phyloP scores from a whole-genome alignment of 2,888 invertebrate genomes.

The Gymnoscelis rufifasciata region DNA sequence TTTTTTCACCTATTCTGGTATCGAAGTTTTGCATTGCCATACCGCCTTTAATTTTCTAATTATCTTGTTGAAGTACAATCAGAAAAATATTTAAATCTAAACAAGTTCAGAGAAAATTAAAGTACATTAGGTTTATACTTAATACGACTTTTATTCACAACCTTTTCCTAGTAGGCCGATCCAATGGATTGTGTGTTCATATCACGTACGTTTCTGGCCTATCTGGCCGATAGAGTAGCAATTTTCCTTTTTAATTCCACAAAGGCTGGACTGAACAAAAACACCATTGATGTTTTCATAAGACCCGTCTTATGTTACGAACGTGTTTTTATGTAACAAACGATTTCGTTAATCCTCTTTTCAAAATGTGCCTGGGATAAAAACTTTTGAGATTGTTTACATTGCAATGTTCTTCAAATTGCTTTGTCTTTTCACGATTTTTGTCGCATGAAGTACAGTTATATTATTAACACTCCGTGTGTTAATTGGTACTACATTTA shows the following conservation, averaged over 20 bases:
- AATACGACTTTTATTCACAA: slow-evolving; percentile 3
- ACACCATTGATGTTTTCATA: background rate
- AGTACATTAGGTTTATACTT: no score
- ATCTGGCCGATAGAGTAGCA: slow-evolving; percentile 19
- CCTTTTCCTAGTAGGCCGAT: background rate
- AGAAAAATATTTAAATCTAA: no score
- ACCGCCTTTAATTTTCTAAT: no score
- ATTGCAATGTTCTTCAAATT: background rate
- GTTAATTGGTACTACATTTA: slow-evolving; percentile 68
- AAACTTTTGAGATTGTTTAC: background rate
- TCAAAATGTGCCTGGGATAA: no score
- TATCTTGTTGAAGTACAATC: no score
- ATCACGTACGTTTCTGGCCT: slow-evolving; percentile 17
- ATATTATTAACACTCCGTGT: slow-evolving; percentile 59
- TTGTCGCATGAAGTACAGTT: slow-evolving; percentile 50
- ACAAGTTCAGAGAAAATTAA: no score
- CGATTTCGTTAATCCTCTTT: no score
- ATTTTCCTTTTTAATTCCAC: slow-evolving; percentile 41
- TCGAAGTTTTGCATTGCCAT: no score
- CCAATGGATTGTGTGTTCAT: slow-evolving; percentile 11
- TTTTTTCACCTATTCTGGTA: no score
- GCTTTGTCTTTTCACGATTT: slow-evolving; percentile 22
- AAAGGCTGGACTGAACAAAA: background rate
- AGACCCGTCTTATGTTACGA: no score
- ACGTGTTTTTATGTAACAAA: no score